phyloP scores from a whole-genome alignment of 2,888 invertebrate genomes.

The Volucella inanis region DNA sequence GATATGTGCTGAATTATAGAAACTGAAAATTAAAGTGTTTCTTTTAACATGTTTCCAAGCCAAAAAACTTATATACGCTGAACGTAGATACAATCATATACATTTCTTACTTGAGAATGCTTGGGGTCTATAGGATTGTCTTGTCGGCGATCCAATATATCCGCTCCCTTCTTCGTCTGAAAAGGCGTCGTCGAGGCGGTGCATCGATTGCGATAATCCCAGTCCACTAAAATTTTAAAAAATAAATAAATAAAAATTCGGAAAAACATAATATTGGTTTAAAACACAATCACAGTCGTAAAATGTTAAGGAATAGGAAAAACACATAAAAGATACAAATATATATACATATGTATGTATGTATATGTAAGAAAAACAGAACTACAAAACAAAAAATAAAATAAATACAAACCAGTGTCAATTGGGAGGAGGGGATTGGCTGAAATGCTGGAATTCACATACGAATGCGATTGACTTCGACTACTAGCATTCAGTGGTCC shows the following conservation, averaged over 20 bases:
- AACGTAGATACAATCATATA: background rate
- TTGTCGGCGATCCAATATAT: constrained; percentile 83
- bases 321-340: constrained; percentile 76
- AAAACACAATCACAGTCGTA: background rate
- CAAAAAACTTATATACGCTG: too few relatives aligned
- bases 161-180: constrained; percentile 93
- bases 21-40: too few relatives aligned
- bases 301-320: constrained; percentile 43
- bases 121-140: constrained; percentile 84
- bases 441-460: constrained; percentile 94
- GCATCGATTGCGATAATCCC: constrained; percentile 84
- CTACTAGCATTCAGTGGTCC: constrained; percentile 84
- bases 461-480: constrained; percentile 85
- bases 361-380: constrained; percentile 77
- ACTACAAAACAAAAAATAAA: constrained; percentile 70
- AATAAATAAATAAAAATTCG: constrained; percentile 7
- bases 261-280: background rate
- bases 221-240: constrained; percentile 81
- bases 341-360: constrained; percentile 77
- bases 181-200: constrained; percentile 89
- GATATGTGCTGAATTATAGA: too few relatives aligned
- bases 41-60: too few relatives aligned
- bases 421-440: constrained; percentile 97
- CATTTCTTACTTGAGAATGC: constrained; percentile 84
- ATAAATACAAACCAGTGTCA: constrained; percentile 87